Evolutionary conservation across 2,888 invertebrate genomes (phyloP), one percentile per base, ranked within the genome.

Genomic region (Uropetala carovei): DNA sequence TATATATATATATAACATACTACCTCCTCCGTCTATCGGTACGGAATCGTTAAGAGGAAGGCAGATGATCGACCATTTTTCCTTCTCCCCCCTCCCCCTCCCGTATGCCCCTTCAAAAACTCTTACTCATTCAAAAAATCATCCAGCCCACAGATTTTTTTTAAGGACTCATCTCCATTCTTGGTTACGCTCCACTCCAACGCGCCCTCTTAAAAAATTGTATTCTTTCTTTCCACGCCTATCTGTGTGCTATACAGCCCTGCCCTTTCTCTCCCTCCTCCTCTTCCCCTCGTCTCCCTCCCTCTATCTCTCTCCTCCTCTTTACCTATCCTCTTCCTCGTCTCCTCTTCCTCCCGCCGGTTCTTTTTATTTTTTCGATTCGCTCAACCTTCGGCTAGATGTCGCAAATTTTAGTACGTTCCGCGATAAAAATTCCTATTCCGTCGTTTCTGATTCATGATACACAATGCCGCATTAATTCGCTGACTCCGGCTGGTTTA

Each of bases 101-200:
- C 43, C 22, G n/a, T 14, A 27, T 7, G 82, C 7, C 14, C 59
- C 27, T n/a, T 86, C 22, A 8, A 56, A 59, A 58, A 16, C 86
- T 30, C 30, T 60, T 86, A 59, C 59, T 86, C 86, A 86, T 86
- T 59, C 86, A 60, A 59, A 22, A 43, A 22, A 86, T 86, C 59
- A 59, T 86, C 59, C 81, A 30, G 81, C 81, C 86, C 86, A 86
- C 59, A 16, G 86, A 60, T 30, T 43, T 43, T 43, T 43, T 43
- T 82, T 82, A 86, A 86, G 59, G 59, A 16, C 43, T 60, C 59
- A 86, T 86, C 59, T 43, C 89, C 59, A 60, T 89, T 89, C 64
- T 68, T 64, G 89, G 89, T 43, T 68, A 60, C 89, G 30, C 89
- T 85, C 30, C 64, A 60, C 30, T 18, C 60, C 43, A 16, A 16